These are phyloP conservation scores for Lycophotia porphyrea DNA, from an alignment of 2,888 invertebrate genomes.

Conservation along the genomic window DNA sequence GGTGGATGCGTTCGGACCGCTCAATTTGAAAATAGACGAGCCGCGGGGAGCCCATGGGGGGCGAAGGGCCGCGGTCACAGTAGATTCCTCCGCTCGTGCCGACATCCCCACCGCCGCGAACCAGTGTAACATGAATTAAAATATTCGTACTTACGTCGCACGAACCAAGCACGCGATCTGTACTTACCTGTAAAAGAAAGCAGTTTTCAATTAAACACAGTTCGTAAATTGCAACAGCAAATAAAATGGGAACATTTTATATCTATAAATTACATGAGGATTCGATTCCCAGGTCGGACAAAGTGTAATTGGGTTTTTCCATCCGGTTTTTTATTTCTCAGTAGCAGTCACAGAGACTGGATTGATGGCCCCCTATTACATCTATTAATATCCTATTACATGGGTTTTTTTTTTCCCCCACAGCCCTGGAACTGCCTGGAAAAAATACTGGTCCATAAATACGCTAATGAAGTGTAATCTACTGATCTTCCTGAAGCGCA, in stretches of 20 bases:
- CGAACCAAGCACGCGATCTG: slow-evolving; percentile 35
- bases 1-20: slow-evolving; percentile 75
- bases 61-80: neutral
- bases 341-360: neutral
- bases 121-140: slow-evolving; percentile 30
- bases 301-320: neutral
- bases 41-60: neutral
- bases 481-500: too few species aligned
- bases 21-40: slow-evolving; percentile 78
- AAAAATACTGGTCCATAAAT: too few species aligned
- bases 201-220: slow-evolving; percentile 43
- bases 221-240: slow-evolving; percentile 4
- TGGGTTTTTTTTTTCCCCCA: too few species aligned
- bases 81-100: slow-evolving; percentile 14
- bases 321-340: neutral
- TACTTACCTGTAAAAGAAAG: slow-evolving; percentile 70
- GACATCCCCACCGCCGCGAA: neutral
- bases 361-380: too few species aligned
- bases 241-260: neutral
- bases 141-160: slow-evolving; percentile 54
- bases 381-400: too few species aligned
- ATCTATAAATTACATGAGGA: neutral
- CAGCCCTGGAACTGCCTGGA: too few species aligned
- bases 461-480: too few species aligned
- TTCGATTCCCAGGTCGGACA: neutral